These are phyloP conservation scores for Gymnorhina tibicen DNA, from an alignment of 2,113 vertebrate species.

Conservation along the genomic window DNA sequence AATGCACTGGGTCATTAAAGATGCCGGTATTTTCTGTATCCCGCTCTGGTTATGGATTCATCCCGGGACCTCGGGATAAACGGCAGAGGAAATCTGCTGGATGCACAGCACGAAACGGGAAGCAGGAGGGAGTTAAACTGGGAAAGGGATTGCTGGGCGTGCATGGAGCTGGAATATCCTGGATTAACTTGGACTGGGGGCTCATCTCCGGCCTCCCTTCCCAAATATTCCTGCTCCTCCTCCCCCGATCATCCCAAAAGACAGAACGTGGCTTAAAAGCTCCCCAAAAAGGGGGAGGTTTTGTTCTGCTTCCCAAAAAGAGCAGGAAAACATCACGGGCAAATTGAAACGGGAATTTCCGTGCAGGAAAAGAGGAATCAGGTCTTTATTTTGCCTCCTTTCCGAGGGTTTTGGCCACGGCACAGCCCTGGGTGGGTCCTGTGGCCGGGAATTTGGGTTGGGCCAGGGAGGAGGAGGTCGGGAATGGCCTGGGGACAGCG, in stretches of 20 bases:
- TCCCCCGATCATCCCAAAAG: rapidly evolving
- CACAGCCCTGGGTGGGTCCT: background rate
- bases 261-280: background rate
- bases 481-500: background rate
- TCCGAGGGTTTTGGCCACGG: background rate
- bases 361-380: rapidly evolving
- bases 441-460: rapidly evolving
- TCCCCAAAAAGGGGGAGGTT: background rate
- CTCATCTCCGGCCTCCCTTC: background rate
- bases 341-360: rapidly evolving
- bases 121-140: background rate
- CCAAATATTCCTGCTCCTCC: background rate
- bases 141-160: background rate
- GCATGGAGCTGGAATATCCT: rapidly evolving
- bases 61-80: background rate
- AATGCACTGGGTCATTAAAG: background rate
- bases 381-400: background rate
- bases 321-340: rapidly evolving
- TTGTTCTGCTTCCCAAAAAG: rapidly evolving
- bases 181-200: rapidly evolving
- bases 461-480: rapidly evolving
- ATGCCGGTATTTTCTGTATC: background rate
- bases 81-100: background rate
- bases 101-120: background rate
- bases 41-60: background rate